These are phyloP conservation scores for Xenopus laevis DNA, from an alignment of 2,113 vertebrate genomes.

Conservation along the genomic window DNA sequence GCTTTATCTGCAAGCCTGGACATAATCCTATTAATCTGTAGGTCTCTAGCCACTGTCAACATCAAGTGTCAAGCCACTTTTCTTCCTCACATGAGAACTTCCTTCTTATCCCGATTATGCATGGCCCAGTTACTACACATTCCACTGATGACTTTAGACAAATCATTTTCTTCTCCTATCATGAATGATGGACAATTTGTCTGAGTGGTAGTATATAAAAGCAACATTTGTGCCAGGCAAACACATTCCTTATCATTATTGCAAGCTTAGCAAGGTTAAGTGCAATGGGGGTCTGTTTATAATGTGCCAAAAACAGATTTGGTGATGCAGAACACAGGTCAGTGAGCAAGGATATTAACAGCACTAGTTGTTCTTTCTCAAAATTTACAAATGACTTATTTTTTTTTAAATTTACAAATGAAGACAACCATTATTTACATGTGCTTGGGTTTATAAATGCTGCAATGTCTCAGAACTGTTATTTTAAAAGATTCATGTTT, in stretches of 20 bases:
- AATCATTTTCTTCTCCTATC: slow-evolving; percentile 8
- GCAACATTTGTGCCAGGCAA: not conserved
- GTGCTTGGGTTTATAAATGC: too few species aligned
- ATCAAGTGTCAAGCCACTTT: slow-evolving; percentile 41
- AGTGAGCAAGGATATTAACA: too few species aligned
- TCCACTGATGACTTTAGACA: slow-evolving; percentile 35
- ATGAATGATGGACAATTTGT: slow-evolving; percentile 19
- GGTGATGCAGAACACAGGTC: too few species aligned
- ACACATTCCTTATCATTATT: not conserved
- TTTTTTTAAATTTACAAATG: too few species aligned
- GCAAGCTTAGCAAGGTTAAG: not conserved
- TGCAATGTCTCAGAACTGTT: too few species aligned
- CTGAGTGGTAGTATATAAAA: slow-evolving; percentile 20
- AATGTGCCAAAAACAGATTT: not conserved
- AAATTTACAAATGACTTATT: too few species aligned
- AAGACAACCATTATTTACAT: too few species aligned
- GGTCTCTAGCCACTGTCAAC: slow-evolving; percentile 42
- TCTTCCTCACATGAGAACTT: slow-evolving; percentile 31
- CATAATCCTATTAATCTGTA: slow-evolving; percentile 46
- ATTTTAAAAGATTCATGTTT: too few species aligned
- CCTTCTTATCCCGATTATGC: slow-evolving; percentile 42
- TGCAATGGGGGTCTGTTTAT: not conserved
- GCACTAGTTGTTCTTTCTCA: not conserved
- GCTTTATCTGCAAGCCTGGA: slow-evolving; percentile 37
- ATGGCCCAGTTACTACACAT: slow-evolving; percentile 39